Evolutionary conservation across 2,113 vertebrate genomes (phyloP).

Genomic region (Garra rufa): DNA sequence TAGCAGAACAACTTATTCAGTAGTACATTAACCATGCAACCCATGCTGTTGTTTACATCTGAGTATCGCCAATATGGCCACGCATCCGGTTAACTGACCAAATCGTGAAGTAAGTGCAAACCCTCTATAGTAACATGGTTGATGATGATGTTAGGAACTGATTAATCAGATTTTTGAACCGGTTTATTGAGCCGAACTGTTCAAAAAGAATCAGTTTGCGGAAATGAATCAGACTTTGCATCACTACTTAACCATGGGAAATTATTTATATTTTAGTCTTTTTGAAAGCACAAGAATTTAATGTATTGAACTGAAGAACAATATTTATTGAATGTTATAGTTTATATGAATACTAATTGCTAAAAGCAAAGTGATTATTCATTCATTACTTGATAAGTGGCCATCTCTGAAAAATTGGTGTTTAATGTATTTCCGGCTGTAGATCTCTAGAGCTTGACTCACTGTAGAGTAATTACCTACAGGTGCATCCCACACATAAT

Average conservation of each 20-base stretch:
- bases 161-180: too few species aligned
- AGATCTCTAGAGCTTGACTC: constrained; percentile 17
- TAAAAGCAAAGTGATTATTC: background rate
- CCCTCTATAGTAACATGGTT: too few species aligned
- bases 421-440: constrained; percentile 18
- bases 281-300: background rate
- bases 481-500: constrained; percentile 20
- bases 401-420: background rate
- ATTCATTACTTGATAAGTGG: constrained; percentile 7
- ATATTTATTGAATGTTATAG: background rate
- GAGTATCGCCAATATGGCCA: too few species aligned
- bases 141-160: too few species aligned
- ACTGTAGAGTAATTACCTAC: constrained; percentile 13
- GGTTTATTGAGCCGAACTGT: too few species aligned
- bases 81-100: too few species aligned
- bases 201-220: too few species aligned
- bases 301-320: background rate
- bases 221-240: too few species aligned
- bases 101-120: too few species aligned
- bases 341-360: background rate
- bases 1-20: too few species aligned
- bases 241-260: background rate
- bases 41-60: too few species aligned
- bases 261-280: background rate
- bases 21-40: too few species aligned